A percentile compares a stretch with the other conserved stretches of the same genome.
phyloP scores from a whole-genome alignment of 1,140 invertebrate species.

The Calosoma granatense region DNA sequence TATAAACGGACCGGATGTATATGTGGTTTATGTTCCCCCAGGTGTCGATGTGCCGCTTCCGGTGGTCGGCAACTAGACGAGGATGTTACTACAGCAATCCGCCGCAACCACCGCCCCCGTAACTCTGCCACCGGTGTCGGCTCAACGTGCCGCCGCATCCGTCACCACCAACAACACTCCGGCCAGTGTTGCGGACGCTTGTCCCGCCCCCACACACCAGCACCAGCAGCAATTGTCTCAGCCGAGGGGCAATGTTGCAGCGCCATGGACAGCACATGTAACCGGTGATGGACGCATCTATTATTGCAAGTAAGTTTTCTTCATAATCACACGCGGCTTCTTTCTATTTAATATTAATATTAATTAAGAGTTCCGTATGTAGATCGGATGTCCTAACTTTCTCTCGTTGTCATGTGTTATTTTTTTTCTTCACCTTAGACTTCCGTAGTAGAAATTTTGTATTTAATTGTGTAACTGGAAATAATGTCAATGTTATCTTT shows the following conservation, averaged over 20 bases:
- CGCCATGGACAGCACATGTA: conserved; percentile 61
- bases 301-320: conserved; percentile 65
- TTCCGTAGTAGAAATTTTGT: no score
- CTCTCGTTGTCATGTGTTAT: no score
- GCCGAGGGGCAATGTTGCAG: no score
- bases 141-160: background rate
- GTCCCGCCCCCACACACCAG: background rate
- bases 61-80: background rate
- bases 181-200: background rate
- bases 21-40: background rate
- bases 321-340: background rate
- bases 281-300: conserved; percentile 61
- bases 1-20: background rate
- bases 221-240: background rate
- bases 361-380: conserved; percentile 3
- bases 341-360: background rate
- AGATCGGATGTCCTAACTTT: no score
- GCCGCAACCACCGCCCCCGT: no score
- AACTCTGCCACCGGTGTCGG: background rate
- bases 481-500: no score
- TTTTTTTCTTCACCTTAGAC: no score
- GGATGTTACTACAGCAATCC: background rate
- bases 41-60: background rate
- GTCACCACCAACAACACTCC: no score
- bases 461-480: no score